These are phyloP conservation scores for Anhinga rufa DNA, from an alignment of 2,113 vertebrate species.

Conservation along the genomic window DNA sequence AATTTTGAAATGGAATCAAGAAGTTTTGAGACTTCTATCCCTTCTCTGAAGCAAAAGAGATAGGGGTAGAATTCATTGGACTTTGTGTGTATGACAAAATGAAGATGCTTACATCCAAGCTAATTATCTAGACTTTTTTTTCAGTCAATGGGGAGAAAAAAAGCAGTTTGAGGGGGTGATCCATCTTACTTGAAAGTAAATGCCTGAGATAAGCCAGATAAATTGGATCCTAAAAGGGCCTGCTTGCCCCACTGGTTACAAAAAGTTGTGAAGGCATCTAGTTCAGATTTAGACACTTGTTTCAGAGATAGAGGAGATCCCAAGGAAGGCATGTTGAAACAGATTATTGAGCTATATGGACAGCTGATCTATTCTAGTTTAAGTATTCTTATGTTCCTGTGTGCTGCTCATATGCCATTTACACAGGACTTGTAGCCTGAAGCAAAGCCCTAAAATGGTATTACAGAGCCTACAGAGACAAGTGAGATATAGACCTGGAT, in stretches of 20 bases:
- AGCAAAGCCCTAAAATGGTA: constrained; percentile 1
- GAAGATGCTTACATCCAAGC: neutral
- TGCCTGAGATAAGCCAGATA: neutral
- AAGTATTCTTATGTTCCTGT: constrained; percentile 18
- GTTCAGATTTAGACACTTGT: neutral
- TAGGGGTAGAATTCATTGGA: neutral
- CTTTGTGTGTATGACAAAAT: neutral
- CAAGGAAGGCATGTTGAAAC: neutral
- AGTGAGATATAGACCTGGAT: neutral
- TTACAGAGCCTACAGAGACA: neutral
- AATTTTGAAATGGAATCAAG: constrained; percentile 47
- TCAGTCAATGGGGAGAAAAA: neutral
- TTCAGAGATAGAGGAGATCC: neutral
- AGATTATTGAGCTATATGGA: constrained; percentile 17
- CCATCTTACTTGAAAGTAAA: neutral
- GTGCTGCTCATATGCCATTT: neutral
- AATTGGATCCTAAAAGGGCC: neutral
- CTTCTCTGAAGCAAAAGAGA: constrained; percentile 54
- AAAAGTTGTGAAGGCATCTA: neutral
- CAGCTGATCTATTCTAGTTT: neutral
- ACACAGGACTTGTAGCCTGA: neutral
- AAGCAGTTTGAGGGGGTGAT: neutral
- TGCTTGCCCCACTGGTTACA: neutral
- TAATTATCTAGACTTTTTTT: neutral
- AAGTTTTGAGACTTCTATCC: constrained; percentile 9